Evolutionary conservation across 2,113 vertebrate species (phyloP), one percentile per base, ranked within the genome.

Genomic region (Coreoperca whiteheadi): DNA sequence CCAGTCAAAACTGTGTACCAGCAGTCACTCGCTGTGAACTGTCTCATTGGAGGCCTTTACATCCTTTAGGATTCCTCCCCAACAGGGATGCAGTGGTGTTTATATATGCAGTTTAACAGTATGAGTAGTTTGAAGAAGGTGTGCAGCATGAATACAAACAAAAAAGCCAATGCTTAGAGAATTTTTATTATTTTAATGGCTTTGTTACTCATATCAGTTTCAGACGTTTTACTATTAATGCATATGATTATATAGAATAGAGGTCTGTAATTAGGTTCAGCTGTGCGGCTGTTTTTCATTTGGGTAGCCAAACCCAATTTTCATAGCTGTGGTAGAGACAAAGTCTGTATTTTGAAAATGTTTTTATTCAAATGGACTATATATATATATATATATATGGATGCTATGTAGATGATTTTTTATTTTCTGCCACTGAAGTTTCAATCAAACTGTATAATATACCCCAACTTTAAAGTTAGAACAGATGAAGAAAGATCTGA

Each of bases 181-280:
- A 37, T 66, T 59, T 25, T 9, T 74, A 73, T 83, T 82, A 81
- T 84, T 87, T 69, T 51, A 20, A 61, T 25, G 18, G 9, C 61
- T 83, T 71, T 84, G 74, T 85, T 81, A 51, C 39, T 60, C 65
- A 41, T 78, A 80, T 86, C 69, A 73, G 56, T 39, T 65, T 64
- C 79, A 72, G 78, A 76, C 54, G 53, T 78, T 81, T 68, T 43
- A 71, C 75, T 65, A 65, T 79, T 70, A 81, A 81, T 77, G 81
- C 69, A 67, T 51, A 67, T 82, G 63, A 79, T 86, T 87, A 73
- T 46, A 72, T 37, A 56, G 63, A 73, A 86, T 21, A 82, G 56
- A 87, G 16, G 51, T 63, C 67, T 67, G 21, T 81, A 88, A 90
- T 88, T 88, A 85, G 61, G 74, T 90, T 88, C 69, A 72, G 63